Evolutionary conservation across 2,888 invertebrate genomes (phyloP), one percentile per base, ranked within the genome.

Genomic region (Leistus spinibarbis): DNA sequence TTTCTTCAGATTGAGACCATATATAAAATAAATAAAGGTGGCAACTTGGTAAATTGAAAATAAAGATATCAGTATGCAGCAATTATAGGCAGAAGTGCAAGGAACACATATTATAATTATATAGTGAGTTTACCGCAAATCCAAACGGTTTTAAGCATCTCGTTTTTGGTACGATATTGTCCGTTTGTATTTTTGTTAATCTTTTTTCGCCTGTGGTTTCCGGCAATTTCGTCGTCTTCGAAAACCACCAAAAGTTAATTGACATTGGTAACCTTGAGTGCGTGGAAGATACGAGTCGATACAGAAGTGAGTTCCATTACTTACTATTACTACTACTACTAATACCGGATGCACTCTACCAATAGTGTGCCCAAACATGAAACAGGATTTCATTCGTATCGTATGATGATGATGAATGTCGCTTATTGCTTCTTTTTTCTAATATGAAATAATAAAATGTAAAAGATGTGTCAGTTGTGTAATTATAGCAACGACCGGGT

Each of bases 181-280:
- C 64, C 71, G 23, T 71, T 71, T 60, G n/a, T n/a, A n/a, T 69
- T 69, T 71, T 71, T 24, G 24, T 24, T n/a, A n/a, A n/a, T n/a
- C n/a, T 7, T 24, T 24, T 7, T 24, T 24, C 24, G 3, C 13
- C 71, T 71, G 71, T 54, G 71, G 71, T 71, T 71, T 71, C 71
- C 71, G 71, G 71, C 63, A 71, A 71, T 71, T 71, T 71, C 17
- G 71, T 69, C 69, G 69, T 53, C 24, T 57, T 20, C 53, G 19
- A 62, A 27, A 69, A 65, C 56, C 65, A 65, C 71, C 56, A 23
- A 64, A 40, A 71, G 71, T 64, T 71, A 71, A 71, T 71, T 69
- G 16, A 69, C 60, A 40, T n/a, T 7, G 16, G n/a, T 69, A 62
- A 56, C 65, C 71, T 71, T 71, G 64, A 54, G 19, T 64, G 60